Conservation (phyloP, 2,113 vertebrate genomes). For the Labrus mixtus region DNA sequence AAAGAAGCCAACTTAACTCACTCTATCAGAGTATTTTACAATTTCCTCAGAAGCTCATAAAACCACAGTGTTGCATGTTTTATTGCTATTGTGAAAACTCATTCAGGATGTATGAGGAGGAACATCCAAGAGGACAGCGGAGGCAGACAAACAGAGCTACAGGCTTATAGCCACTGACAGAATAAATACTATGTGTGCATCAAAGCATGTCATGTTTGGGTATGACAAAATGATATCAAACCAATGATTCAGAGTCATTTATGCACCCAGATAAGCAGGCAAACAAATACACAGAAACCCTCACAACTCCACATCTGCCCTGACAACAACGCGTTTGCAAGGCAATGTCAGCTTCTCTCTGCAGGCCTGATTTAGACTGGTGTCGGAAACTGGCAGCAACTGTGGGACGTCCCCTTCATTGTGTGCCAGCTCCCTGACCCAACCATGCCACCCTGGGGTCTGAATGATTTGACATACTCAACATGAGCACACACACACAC, state of each 20-base stretch:
- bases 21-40: neutral
- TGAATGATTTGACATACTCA: constrained; percentile 46
- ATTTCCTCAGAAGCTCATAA: constrained; percentile 18
- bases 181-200: constrained; percentile 4
- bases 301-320: constrained; percentile 19
- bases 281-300: neutral
- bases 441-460: constrained; percentile 53
- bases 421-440: constrained; percentile 61
- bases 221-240: constrained; percentile 31
- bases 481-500: neutral
- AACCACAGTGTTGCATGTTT: constrained; percentile 4
- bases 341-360: constrained; percentile 60
- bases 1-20: neutral
- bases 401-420: constrained; percentile 67
- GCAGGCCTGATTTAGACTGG: constrained; percentile 71
- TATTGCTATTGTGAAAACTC: constrained; percentile 15
- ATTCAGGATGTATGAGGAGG: constrained; percentile 27
- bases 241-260: constrained; percentile 6
- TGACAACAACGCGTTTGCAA: constrained; percentile 54
- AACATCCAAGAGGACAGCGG: constrained; percentile 42
- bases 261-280: neutral
- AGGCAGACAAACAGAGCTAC: constrained; percentile 22
- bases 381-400: constrained; percentile 69
- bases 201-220: constrained; percentile 7
- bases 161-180: neutral